Evolutionary conservation across 2,888 invertebrate genomes (phyloP).

Genomic region (Sesamia inferens): DNA sequence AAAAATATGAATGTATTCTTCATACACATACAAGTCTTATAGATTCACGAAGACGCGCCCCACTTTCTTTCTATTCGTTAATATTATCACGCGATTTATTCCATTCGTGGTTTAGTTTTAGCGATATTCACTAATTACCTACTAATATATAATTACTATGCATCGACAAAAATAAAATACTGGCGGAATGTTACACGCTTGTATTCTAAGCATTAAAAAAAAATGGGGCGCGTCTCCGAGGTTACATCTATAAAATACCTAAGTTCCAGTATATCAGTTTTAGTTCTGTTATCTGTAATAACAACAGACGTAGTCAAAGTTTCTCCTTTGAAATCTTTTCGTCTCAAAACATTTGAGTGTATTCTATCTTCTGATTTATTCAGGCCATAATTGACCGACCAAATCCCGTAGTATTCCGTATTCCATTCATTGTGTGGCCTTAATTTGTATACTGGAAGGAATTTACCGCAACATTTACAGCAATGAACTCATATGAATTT

Average conservation of each 20-base stretch:
- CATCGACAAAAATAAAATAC: not conserved
- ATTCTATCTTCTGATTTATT: conserved; percentile 62
- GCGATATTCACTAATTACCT: not conserved
- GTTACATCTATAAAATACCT: conserved; percentile 60
- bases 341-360: conserved; percentile 66
- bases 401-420: conserved; percentile 74
- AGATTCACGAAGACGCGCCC: not conserved
- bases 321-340: conserved; percentile 72
- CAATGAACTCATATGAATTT: not conserved
- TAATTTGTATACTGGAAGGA: conserved; percentile 75
- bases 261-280: conserved; percentile 66
- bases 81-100: not conserved
- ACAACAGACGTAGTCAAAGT: conserved; percentile 65
- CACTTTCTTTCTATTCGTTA: not conserved
- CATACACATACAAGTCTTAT: not conserved
- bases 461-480: not conserved
- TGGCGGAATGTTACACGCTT: not conserved
- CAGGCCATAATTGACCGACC: conserved; percentile 70
- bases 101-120: not conserved
- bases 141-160: not conserved
- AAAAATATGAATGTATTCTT: not conserved
- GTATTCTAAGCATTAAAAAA: not conserved
- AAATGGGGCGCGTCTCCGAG: not conserved
- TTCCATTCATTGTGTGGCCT: conserved; percentile 65
- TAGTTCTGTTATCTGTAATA: conserved; percentile 70